Percentiles rank a stretch among this genome's conserved stretches.
Conservation (phyloP, 1,140 invertebrate species). For the Polypedilum pembai region DNA sequence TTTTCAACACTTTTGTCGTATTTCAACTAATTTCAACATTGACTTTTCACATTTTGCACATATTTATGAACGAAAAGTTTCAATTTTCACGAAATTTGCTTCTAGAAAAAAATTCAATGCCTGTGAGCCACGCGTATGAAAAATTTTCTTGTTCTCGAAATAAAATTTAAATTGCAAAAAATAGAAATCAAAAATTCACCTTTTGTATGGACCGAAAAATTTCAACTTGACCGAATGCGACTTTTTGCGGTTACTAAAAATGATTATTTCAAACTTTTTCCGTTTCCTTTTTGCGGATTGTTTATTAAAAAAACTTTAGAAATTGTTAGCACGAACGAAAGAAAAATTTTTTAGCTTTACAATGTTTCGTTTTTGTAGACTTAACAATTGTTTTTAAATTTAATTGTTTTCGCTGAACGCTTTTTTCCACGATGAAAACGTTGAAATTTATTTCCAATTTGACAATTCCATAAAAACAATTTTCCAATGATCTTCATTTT, state of each 20-base stretch:
- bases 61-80: neutral
- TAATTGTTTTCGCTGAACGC: no score
- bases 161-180: neutral
- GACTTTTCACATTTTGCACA: neutral
- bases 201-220: neutral
- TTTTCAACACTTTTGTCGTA: neutral
- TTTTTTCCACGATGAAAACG: no score
- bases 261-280: neutral
- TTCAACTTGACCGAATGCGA: neutral
- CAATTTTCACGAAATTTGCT: neutral
- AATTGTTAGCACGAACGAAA: constrained; percentile 4
- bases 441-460: no score
- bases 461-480: no score
- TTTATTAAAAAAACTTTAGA: neutral
- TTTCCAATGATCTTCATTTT: no score
- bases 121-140: neutral
- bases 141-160: neutral
- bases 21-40: neutral
- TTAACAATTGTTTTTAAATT: no score
- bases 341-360: constrained; percentile 4
- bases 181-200: neutral
- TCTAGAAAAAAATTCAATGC: neutral
- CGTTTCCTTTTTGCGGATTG: neutral
- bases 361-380: neutral
- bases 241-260: neutral